Percentiles rank a stretch among this genome's conserved stretches.
Evolutionary conservation across 2,888 invertebrate species (phyloP).

Genomic region (Trachelus iudaicus): DNA sequence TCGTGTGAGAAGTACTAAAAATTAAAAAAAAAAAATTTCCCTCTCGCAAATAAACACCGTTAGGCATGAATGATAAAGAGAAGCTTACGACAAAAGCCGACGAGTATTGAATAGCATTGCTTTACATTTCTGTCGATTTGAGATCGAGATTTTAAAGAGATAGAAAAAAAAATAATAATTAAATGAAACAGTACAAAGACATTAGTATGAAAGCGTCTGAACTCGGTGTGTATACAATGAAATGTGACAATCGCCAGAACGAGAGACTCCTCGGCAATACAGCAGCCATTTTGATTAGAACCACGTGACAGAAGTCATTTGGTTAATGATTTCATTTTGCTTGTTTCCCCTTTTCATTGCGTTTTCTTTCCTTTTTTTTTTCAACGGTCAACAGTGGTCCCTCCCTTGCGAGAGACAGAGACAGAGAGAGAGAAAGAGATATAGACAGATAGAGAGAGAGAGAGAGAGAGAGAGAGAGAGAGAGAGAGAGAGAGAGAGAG

Average conservation of each 20-base stretch:
- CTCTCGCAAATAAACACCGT: no score
- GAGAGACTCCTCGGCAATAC: background rate
- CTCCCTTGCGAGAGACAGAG: background rate
- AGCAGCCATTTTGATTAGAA: no score
- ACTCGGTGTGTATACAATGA: conserved; percentile 24
- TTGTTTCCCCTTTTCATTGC: background rate
- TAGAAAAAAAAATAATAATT: conserved; percentile 18
- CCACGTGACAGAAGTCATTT: no score
- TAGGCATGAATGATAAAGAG: no score
- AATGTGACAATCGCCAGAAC: conserved; percentile 7
- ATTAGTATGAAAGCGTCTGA: conserved; percentile 23
- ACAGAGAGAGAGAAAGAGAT: background rate
- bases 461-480: background rate
- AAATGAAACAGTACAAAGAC: conserved; percentile 17
- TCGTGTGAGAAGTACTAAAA: no score
- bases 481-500: background rate
- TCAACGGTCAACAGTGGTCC: no score
- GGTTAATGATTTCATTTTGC: background rate
- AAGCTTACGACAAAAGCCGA: conserved; percentile 17
- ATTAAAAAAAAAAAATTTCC: no score
- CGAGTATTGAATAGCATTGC: conserved; percentile 44
- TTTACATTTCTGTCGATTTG: conserved; percentile 32
- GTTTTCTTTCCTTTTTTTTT: background rate
- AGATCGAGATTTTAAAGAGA: conserved; percentile 34
- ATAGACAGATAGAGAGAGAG: background rate